Evolutionary conservation across 2,888 invertebrate species (phyloP).

Genomic region (Pollenia labialis): DNA sequence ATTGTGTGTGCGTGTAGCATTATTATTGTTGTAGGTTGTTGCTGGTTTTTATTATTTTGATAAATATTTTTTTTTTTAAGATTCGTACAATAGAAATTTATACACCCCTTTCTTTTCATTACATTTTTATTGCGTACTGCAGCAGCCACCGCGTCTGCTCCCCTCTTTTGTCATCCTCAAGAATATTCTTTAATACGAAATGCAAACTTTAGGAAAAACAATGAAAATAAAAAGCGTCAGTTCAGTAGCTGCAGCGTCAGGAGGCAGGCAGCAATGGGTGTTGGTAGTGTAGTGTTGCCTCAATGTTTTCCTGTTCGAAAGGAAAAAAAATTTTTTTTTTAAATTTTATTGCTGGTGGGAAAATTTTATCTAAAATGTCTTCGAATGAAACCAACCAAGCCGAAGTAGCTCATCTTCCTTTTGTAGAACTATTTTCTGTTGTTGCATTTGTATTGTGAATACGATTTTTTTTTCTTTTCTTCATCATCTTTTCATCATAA

Average conservation of each 20-base stretch:
- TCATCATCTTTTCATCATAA: slow-evolving; percentile 68
- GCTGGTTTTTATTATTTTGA: slow-evolving; percentile 56
- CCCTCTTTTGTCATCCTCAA: slow-evolving; percentile 36
- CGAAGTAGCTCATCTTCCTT: slow-evolving; percentile 64
- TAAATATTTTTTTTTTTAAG: slow-evolving; percentile 25
- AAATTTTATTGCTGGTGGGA: slow-evolving; percentile 79
- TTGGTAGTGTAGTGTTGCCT: slow-evolving; percentile 60
- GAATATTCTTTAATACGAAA: slow-evolving; percentile 44
- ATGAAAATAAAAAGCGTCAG: slow-evolving; percentile 39
- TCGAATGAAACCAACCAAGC: slow-evolving; percentile 74
- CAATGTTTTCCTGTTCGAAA: slow-evolving; percentile 30
- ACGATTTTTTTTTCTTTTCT: slow-evolving; percentile 68
- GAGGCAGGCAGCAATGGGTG: slow-evolving; percentile 69
- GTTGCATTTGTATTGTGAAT: slow-evolving; percentile 38
- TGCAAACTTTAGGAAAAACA: slow-evolving; percentile 61
- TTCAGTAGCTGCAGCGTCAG: slow-evolving; percentile 29
- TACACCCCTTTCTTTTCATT: slow-evolving; percentile 60
- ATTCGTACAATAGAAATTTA: slow-evolving; percentile 53
- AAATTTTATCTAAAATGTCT: slow-evolving; percentile 82
- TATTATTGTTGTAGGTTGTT: slow-evolving; percentile 64
- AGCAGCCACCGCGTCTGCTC: slow-evolving; percentile 38
- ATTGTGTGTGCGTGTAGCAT: slow-evolving; percentile 22
- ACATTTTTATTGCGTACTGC: neutral
- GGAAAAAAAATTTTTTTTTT: slow-evolving; percentile 30
- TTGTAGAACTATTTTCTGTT: slow-evolving; percentile 46